Conservation (phyloP, 2,888 invertebrate species). For the Acronicta psi region DNA sequence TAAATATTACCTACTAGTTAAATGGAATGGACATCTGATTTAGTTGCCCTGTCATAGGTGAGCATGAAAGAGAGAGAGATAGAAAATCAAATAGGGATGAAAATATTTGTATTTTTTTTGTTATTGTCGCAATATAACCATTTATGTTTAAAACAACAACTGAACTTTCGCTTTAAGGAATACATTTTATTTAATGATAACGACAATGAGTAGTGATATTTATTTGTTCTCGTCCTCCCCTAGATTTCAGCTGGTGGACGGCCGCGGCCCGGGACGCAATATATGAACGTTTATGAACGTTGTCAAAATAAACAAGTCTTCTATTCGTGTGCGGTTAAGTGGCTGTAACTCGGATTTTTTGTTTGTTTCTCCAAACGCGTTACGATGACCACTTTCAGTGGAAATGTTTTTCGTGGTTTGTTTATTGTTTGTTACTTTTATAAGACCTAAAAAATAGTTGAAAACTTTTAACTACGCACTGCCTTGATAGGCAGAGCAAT, state of each 20-base stretch:
- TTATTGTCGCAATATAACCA: too few species aligned
- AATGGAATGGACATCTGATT: too few species aligned
- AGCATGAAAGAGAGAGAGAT: too few species aligned
- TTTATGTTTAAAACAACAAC: too few species aligned
- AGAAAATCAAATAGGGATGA: too few species aligned
- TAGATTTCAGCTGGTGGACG: slow-evolving; percentile 29
- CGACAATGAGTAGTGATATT: slow-evolving; percentile 24
- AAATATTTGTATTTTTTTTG: too few species aligned
- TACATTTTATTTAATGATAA: slow-evolving; percentile 19
- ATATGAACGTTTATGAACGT: slow-evolving; percentile 52
- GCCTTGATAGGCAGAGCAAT: not conserved
- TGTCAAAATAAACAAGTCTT: slow-evolving; percentile 77
- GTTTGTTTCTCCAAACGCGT: slow-evolving; percentile 69
- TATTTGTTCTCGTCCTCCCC: slow-evolving; percentile 53
- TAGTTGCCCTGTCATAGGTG: too few species aligned
- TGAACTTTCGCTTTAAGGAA: not conserved
- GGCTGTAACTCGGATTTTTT: slow-evolving; percentile 69
- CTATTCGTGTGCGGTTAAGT: slow-evolving; percentile 73
- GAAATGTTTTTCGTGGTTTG: slow-evolving; percentile 44
- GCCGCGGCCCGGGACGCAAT: slow-evolving; percentile 56
- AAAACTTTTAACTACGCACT: slow-evolving; percentile 6
- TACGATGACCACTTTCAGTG: slow-evolving; percentile 62
- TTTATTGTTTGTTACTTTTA: slow-evolving; percentile 19
- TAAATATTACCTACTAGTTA: too few species aligned
- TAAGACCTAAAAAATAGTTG: slow-evolving; percentile 20